phyloP scores from a whole-genome alignment of 1,140 invertebrate species.

The Druon quercuslanigerum region DNA sequence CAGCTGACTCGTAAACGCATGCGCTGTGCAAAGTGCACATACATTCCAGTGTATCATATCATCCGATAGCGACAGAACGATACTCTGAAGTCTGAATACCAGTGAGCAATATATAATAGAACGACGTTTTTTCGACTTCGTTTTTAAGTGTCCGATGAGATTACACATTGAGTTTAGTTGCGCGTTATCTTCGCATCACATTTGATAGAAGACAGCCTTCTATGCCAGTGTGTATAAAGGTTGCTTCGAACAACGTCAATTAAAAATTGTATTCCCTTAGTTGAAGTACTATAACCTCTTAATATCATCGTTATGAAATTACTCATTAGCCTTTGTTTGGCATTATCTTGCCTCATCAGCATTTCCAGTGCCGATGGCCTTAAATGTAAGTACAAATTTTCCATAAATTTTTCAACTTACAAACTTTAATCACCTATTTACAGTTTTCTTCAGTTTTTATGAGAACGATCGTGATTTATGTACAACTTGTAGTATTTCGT shows the following conservation, averaged over 20 bases:
- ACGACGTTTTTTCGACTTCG: constrained; percentile 43
- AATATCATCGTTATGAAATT: constrained; percentile 53
- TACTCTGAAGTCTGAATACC: not conserved
- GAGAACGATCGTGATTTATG: not conserved
- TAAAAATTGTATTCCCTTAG: not conserved
- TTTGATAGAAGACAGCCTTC: constrained; percentile 78
- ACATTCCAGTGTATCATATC: constrained; percentile 47
- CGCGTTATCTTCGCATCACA: constrained; percentile 48
- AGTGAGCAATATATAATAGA: not conserved
- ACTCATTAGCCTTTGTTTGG: constrained; percentile 47
- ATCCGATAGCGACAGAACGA: not conserved
- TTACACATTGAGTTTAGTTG: constrained; percentile 57
- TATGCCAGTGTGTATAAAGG: constrained; percentile 94
- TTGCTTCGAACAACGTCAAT: constrained; percentile 62
- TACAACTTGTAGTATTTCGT: constrained; percentile 1
- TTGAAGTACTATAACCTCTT: constrained; percentile 14
- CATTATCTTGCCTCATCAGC: constrained; percentile 45
- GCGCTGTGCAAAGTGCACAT: constrained; percentile 44
- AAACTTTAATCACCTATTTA: constrained; percentile 32
- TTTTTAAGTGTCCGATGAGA: constrained; percentile 60
- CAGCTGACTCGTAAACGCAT: constrained; percentile 54
- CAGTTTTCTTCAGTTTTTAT: constrained; percentile 30
- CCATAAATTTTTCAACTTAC: not conserved
- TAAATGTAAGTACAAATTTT: constrained; percentile 64
- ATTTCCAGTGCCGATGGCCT: constrained; percentile 51